These are phyloP conservation scores for Monoplex corrugatus DNA, from an alignment of 2,888 invertebrate species.

Conservation along the genomic window DNA sequence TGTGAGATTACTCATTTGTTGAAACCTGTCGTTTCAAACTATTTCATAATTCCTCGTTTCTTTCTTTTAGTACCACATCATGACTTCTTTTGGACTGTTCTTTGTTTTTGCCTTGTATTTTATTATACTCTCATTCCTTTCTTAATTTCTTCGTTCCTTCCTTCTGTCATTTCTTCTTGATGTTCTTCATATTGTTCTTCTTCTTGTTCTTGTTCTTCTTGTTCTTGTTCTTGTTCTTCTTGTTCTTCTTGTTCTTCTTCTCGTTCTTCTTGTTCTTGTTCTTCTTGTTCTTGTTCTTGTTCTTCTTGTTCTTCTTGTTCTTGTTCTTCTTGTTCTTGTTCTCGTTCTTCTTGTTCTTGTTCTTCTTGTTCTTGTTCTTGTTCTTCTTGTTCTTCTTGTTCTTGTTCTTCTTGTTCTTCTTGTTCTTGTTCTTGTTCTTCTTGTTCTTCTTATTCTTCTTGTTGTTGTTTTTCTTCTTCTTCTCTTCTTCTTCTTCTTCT, in stretches of 20 bases:
- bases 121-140: not conserved
- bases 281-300: not conserved
- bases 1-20: no score
- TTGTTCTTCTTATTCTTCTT: not conserved
- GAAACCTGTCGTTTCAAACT: no score
- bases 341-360: not conserved
- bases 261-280: not conserved
- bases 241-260: not conserved
- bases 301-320: slow-evolving; percentile 34
- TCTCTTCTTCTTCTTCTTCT: not conserved
- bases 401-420: slow-evolving; percentile 27
- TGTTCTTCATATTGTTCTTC: not conserved
- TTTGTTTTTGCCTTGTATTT: no score
- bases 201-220: not conserved
- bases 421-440: not conserved
- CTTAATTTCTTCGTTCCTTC: not conserved
- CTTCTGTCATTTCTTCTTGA: not conserved
- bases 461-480: not conserved
- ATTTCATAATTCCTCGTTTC: no score
- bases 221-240: not conserved
- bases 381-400: not conserved
- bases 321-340: slow-evolving; percentile 19
- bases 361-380: not conserved
- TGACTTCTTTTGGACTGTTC: no score
- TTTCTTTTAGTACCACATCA: no score